These are phyloP conservation scores for Leptoteleia sp. DNA, from an alignment of 1,140 invertebrate genomes.

Conservation along the genomic window DNA sequence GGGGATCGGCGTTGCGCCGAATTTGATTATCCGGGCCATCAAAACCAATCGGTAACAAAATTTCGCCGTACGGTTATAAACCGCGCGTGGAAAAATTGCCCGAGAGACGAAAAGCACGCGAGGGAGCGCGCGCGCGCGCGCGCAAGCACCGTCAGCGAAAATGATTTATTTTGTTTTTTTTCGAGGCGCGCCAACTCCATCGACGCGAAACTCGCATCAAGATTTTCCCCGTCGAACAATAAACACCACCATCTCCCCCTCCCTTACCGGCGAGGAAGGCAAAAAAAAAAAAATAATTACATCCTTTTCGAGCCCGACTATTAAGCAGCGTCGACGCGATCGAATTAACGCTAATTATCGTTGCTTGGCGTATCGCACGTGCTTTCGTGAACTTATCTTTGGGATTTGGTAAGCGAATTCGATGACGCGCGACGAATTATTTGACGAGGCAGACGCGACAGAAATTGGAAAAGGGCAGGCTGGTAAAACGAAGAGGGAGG, in stretches of 20 bases:
- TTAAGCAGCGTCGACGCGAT: constrained; percentile 62
- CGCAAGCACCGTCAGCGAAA: constrained; percentile 23
- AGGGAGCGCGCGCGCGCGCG: background rate
- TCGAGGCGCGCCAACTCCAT: constrained; percentile 23
- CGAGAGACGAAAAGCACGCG: background rate
- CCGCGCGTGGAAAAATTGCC: too few species aligned
- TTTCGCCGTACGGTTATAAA: constrained; percentile 37
- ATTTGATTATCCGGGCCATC: constrained; percentile 51
- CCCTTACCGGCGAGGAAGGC: background rate
- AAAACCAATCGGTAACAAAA: constrained; percentile 53
- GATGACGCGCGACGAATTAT: constrained; percentile 66
- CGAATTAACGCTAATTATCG: constrained; percentile 67
- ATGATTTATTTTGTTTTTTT: constrained; percentile 42
- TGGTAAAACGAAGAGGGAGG: too few species aligned
- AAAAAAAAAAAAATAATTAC: constrained; percentile 55
- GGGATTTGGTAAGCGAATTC: constrained; percentile 68
- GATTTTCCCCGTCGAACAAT: constrained; percentile 57
- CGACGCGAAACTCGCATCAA: constrained; percentile 44
- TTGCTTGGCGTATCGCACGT: constrained; percentile 59
- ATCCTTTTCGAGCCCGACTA: constrained; percentile 59
- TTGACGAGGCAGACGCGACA: constrained; percentile 63
- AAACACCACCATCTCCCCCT: constrained; percentile 48
- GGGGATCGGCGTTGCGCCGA: too few species aligned
- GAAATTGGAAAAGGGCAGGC: constrained; percentile 60
- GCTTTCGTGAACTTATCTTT: constrained; percentile 62